phyloP scores from a whole-genome alignment of 1,140 invertebrate genomes.

The Trachelipus rathkii region DNA sequence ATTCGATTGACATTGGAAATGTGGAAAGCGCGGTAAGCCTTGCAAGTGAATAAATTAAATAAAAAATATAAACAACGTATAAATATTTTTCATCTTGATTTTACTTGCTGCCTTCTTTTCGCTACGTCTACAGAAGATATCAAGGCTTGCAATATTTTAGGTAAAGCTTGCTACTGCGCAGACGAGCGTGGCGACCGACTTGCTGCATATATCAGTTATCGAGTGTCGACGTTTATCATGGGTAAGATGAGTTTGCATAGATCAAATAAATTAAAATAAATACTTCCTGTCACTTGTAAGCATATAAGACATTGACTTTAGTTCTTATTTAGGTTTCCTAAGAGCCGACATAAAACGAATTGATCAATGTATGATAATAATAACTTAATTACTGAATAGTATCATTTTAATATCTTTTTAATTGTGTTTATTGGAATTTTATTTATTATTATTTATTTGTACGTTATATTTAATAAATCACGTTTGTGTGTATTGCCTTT shows the following conservation, averaged over 20 bases:
- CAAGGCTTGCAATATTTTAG: slow-evolving; percentile 66
- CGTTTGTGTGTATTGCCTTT: no score
- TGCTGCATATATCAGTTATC: slow-evolving; percentile 50
- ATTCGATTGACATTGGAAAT: slow-evolving; percentile 69
- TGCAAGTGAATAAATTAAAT: background rate
- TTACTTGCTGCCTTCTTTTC: background rate
- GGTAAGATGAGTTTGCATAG: slow-evolving; percentile 53
- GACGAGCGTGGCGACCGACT: slow-evolving; percentile 47
- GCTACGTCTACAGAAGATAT: slow-evolving; percentile 60
- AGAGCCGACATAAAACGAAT: no score
- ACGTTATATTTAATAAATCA: no score
- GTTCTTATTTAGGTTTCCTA: no score
- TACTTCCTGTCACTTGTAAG: no score
- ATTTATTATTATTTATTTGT: no score
- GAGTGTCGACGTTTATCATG: slow-evolving; percentile 50
- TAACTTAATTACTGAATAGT: no score
- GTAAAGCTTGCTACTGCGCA: slow-evolving; percentile 66
- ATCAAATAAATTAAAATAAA: slow-evolving; percentile 48
- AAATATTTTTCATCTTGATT: background rate
- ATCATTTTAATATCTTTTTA: no score
- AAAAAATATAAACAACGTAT: no score
- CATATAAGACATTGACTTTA: no score
- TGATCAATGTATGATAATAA: no score
- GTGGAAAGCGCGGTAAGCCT: slow-evolving; percentile 54
- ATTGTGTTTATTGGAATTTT: no score